Conservation (phyloP, 2,113 vertebrate species). For the Hymenochirus boettgeri region DNA sequence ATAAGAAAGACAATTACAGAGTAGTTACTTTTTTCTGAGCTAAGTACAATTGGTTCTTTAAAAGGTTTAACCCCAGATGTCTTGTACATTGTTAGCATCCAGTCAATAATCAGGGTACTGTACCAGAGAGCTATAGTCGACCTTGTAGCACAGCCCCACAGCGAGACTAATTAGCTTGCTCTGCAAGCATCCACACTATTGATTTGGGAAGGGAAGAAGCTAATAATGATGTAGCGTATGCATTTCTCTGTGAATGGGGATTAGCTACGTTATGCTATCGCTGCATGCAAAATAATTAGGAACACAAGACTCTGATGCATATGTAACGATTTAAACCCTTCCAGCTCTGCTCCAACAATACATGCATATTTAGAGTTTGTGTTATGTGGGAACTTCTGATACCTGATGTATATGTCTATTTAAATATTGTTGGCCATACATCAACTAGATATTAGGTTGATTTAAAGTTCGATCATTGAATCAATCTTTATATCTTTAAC, state of each 20-base stretch:
- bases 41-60: slow-evolving; percentile 33
- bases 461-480: too few species aligned
- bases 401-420: too few species aligned
- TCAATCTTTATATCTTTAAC: too few species aligned
- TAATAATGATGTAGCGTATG: slow-evolving; percentile 39
- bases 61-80: slow-evolving; percentile 40
- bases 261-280: slow-evolving; percentile 33
- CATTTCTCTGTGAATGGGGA: slow-evolving; percentile 39
- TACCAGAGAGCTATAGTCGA: slow-evolving; percentile 30
- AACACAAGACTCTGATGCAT: slow-evolving; percentile 31
- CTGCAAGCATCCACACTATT: slow-evolving; percentile 38
- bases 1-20: slow-evolving; percentile 29
- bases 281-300: slow-evolving; percentile 43
- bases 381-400: slow-evolving; percentile 1
- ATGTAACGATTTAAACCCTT: slow-evolving; percentile 36
- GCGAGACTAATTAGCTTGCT: slow-evolving; percentile 41
- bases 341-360: slow-evolving; percentile 34
- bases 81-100: slow-evolving; percentile 42
- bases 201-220: slow-evolving; percentile 39
- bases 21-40: slow-evolving; percentile 22
- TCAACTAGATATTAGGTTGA: too few species aligned
- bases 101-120: slow-evolving; percentile 37
- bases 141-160: slow-evolving; percentile 38
- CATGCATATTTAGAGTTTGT: slow-evolving; percentile 28
- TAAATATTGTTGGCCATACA: too few species aligned